Base-by-base conservation (phyloP, 2,797 vertebrate species). In the Amblyopsis hoosieri region DNA sequence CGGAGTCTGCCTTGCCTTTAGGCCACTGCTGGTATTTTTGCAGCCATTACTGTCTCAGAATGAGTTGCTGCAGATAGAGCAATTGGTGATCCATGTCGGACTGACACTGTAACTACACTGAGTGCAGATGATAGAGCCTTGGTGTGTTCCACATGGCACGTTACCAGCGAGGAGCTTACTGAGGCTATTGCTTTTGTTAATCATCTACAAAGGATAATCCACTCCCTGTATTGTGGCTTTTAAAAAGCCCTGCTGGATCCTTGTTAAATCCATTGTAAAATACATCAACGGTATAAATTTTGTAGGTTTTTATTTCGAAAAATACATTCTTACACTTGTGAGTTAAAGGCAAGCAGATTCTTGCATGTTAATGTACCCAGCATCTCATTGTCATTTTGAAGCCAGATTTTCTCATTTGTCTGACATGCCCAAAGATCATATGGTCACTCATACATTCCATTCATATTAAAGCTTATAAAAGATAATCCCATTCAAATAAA, bases 141-240 rank as follows among this genome's bases (percentile, higher is more conserved):
- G 37, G 57, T 63, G 63, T 58, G 54, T 63, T 51, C 31, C 56
- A 45, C 64, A 68, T 76, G 75, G 75, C 72, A 12, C 45, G 42
- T 33, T 45, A 31, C 51, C 65, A 68, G 50, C 42, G 54, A 71
- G 58, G 19, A 66, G 58, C 79, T 80, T 74, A 79, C 56, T 12
- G 53, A 29, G 48, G 65, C 60, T 46, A 45, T 66, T 31, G 67
- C 67, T 69, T 81, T 76, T 73, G 76, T 78, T 79, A 80, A 86
- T 88, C 84, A 81, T 79, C 82, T 74, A 64, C 64, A 67, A 56
- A 67, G 78, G 83, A 85, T 87, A 74, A 81, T 80, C 66, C 54
- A 53, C 72, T 74, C 60, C 72, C 3, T 13, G 15, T 68, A 66
- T 73, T 67, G 66, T 74, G 74, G 51, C 56, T 69, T 62, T 66